Conservation (phyloP, 2,113 vertebrate genomes). For the Cynocephalus volans region DNA sequence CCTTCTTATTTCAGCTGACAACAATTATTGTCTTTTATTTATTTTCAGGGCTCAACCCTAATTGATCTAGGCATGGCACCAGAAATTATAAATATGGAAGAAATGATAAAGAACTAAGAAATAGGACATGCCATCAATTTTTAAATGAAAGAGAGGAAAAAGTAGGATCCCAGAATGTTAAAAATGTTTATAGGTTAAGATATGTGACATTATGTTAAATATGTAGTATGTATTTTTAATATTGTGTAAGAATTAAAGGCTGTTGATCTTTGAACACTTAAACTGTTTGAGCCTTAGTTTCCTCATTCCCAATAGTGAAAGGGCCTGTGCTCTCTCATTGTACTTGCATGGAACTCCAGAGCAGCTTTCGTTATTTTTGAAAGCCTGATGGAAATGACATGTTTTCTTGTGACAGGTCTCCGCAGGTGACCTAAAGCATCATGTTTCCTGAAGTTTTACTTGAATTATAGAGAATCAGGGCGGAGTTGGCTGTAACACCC, state of each 20-base stretch:
- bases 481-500: background rate
- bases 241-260: background rate
- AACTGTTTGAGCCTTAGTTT: background rate
- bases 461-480: background rate
- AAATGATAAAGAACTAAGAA: background rate
- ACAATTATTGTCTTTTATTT: background rate
- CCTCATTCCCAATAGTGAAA: background rate
- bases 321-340: background rate
- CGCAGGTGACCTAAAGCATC: background rate
- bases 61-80: background rate
- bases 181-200: background rate
- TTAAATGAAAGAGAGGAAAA: slow-evolving; percentile 3
- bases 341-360: background rate
- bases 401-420: background rate
- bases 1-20: background rate
- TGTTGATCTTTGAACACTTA: background rate
- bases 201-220: background rate
- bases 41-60: background rate
- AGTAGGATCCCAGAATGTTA: background rate
- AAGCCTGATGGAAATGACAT: background rate
- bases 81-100: background rate
- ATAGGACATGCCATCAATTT: background rate
- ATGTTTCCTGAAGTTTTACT: background rate
- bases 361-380: background rate
- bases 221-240: background rate